Base-by-base conservation (phyloP, 2,113 vertebrate genomes). In the Ameiurus melas region DNA sequence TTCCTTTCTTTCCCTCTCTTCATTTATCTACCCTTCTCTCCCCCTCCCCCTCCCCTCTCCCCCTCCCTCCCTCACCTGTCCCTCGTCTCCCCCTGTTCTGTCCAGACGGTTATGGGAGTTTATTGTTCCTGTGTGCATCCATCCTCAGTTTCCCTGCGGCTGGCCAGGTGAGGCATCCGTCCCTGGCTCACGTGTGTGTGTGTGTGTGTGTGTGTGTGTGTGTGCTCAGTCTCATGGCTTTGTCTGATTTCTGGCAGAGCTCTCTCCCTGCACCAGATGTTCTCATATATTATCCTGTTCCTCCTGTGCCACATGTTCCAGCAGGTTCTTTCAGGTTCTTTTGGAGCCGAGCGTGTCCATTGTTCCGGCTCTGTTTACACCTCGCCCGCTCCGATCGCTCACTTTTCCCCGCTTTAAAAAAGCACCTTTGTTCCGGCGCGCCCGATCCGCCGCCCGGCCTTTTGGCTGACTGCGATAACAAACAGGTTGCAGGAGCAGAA, bases 221-320 rank as follows among this genome's bases (percentile, higher is more conserved):
- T 51, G 77, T 30, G 43, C 78, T 93, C 93, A 94, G 93, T 95
- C 93, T 94, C 94, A 93, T 94, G 94, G 94, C 93, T 95, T 95
- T 95, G 95, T 96, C 93, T 95, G 87, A 89, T 93, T 95, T 94
- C 93, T 96, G 95, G 95, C 95, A 96, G 92, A 95, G 93, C 13
- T 82, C 85, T 92, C 93, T 95, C 89, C 71, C 85, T 93, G 93
- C 94, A 94, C 94, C 95, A 96, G 95, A 96, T 96, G 95, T 95
- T 96, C 94, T 93, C 90, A 92, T 94, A 94, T 94, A 94, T 95
- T 95, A 95, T 95, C 95, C 93, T 94, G 93, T 92, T 94, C 93
- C 93, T 92, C 93, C 94, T 92, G 92, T 90, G 86, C 91, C 85
- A 87, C 85, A 85, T 90, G 92, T 93, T 95, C 94, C 93, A 92